Evolutionary conservation across 2,113 vertebrate genomes (phyloP).

Genomic region (Trichechus manatus): DNA sequence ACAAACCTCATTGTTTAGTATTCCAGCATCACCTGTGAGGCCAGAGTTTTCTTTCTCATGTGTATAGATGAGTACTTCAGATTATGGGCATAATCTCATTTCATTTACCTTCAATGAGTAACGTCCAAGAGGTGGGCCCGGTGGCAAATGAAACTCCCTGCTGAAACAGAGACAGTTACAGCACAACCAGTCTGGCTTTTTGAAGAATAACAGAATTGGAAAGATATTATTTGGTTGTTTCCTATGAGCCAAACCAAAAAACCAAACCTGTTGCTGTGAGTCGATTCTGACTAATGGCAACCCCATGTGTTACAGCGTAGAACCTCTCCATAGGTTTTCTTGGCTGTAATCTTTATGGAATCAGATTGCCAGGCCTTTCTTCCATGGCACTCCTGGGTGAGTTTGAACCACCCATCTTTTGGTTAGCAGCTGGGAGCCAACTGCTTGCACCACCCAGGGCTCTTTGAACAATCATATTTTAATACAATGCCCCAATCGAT

Average conservation of each 20-base stretch:
- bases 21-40: neutral
- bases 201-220: constrained; percentile 17
- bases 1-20: neutral
- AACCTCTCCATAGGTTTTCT: neutral
- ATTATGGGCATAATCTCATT: neutral
- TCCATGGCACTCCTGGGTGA: neutral
- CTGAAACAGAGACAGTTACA: neutral
- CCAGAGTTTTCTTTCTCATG: neutral
- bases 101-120: neutral
- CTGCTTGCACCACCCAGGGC: neutral
- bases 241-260: neutral
- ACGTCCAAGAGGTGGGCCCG: neutral
- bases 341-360: neutral
- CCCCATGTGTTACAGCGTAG: neutral
- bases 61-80: neutral
- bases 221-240: neutral
- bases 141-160: neutral
- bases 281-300: neutral
- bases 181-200: neutral
- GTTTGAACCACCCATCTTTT: neutral
- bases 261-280: neutral
- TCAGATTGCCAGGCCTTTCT: neutral
- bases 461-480: neutral
- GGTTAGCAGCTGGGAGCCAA: neutral
- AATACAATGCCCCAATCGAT: neutral